Percentiles rank a stretch among this genome's conserved stretches.
These are phyloP conservation scores for Melanerpes aurifrons DNA, from an alignment of 2,113 vertebrate genomes.

Conservation along the genomic window DNA sequence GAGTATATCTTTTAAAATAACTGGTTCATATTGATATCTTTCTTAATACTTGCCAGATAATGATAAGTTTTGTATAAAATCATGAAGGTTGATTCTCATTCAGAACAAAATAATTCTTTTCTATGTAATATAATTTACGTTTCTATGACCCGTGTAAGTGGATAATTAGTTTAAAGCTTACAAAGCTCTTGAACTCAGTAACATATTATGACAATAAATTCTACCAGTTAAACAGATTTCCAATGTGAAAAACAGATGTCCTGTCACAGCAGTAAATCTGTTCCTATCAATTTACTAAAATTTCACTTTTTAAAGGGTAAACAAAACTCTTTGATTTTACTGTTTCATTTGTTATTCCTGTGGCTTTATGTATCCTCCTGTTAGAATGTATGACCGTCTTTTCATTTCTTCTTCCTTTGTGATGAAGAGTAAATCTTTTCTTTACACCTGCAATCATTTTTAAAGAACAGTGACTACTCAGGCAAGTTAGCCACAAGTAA, in stretches of 20 bases:
- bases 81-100: background rate
- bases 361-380: background rate
- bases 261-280: background rate
- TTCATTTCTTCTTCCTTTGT: background rate
- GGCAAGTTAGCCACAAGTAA: background rate
- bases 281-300: background rate
- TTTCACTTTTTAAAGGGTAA: background rate
- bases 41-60: too few relatives aligned
- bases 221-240: slow-evolving; percentile 8
- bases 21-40: too few relatives aligned
- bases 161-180: slow-evolving; percentile 20
- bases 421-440: background rate
- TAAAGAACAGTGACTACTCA: background rate
- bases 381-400: background rate
- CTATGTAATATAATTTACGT: background rate
- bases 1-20: too few relatives aligned
- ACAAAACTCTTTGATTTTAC: background rate
- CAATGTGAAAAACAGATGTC: slow-evolving; percentile 17
- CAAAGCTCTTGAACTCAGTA: background rate
- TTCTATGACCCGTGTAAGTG: background rate
- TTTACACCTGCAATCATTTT: background rate
- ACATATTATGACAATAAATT: background rate
- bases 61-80: too few relatives aligned
- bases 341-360: background rate
- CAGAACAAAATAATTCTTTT: slow-evolving; percentile 11